A percentile compares a stretch with the other conserved stretches of the same genome.
Evolutionary conservation across 2,888 invertebrate genomes (phyloP).

Genomic region (Geotrupes spiniger): DNA sequence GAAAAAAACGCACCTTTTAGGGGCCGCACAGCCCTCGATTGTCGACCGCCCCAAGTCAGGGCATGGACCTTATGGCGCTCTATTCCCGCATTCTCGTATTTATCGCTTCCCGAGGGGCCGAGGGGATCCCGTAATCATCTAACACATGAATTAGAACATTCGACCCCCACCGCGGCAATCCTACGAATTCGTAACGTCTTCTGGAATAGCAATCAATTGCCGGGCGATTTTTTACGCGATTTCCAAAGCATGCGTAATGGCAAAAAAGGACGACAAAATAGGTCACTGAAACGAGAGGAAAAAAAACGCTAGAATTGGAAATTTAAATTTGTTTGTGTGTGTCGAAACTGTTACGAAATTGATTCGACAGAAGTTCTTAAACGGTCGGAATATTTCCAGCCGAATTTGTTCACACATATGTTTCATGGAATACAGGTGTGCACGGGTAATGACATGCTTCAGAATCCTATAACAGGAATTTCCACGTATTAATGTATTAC

Average conservation of each 20-base stretch:
- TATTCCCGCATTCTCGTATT: conserved; percentile 24
- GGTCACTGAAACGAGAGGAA: too few relatives aligned
- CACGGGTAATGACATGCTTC: too few relatives aligned
- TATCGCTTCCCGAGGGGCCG: conserved; percentile 25
- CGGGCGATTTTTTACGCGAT: conserved; percentile 3
- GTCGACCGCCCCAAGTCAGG: conserved; percentile 36
- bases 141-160: conserved; percentile 22
- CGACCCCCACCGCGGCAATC: conserved; percentile 6
- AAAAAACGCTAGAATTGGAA: too few relatives aligned
- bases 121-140: conserved; percentile 22
- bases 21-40: conserved; percentile 29
- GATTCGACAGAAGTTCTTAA: background rate
- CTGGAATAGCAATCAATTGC: conserved; percentile 15
- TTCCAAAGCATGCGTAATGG: conserved; percentile 3
- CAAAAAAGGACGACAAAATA: too few relatives aligned
- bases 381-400: background rate
- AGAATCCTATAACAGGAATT: too few relatives aligned
- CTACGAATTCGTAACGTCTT: conserved; percentile 6
- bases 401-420: too few relatives aligned
- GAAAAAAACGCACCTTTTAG: conserved; percentile 18
- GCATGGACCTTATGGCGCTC: conserved; percentile 34
- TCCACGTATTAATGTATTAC: too few relatives aligned
- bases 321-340: conserved; percentile 6
- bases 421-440: too few relatives aligned
- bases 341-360: background rate